Evolutionary conservation across 2,888 invertebrate genomes (phyloP).

Genomic region (Microplitis manilae): DNA sequence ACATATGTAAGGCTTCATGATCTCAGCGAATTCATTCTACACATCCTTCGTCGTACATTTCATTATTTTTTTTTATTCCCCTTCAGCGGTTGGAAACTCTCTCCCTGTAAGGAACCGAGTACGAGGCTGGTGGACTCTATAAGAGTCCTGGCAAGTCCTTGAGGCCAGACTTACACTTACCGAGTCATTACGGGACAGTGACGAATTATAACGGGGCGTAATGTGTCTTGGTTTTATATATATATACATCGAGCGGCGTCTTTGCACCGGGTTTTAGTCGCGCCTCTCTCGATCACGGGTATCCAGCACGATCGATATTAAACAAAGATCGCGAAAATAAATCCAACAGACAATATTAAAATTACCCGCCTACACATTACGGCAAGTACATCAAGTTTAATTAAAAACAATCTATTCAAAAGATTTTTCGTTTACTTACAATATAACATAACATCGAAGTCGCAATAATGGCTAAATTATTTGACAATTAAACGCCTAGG

Average conservation of each 20-base stretch:
- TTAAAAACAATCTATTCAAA: neutral
- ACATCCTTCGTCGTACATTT: neutral
- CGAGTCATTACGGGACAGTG: conserved; percentile 66
- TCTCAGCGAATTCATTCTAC: conserved; percentile 14
- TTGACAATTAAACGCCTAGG: conserved; percentile 63
- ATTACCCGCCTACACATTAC: neutral
- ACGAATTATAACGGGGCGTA: conserved; percentile 64
- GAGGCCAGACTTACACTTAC: conserved; percentile 30
- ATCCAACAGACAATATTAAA: conserved; percentile 7
- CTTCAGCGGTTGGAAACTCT: neutral
- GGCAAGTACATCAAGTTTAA: neutral
- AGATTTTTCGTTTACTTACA: neutral
- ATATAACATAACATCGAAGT: neutral
- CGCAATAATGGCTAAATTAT: conserved; percentile 66
- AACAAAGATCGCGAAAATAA: neutral
- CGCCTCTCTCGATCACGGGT: neutral
- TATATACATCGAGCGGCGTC: conserved; percentile 51
- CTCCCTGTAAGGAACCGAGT: no score
- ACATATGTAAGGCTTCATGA: conserved; percentile 13
- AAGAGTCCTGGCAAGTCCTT: conserved; percentile 9
- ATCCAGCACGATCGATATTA: conserved; percentile 14
- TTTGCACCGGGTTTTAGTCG: conserved; percentile 48
- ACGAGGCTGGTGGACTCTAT: neutral
- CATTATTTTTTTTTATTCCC: neutral
- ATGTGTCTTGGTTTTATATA: conserved; percentile 58